Base-by-base conservation (phyloP, 2,797 vertebrate genomes). In the Rhyacichthys aspro region DNA sequence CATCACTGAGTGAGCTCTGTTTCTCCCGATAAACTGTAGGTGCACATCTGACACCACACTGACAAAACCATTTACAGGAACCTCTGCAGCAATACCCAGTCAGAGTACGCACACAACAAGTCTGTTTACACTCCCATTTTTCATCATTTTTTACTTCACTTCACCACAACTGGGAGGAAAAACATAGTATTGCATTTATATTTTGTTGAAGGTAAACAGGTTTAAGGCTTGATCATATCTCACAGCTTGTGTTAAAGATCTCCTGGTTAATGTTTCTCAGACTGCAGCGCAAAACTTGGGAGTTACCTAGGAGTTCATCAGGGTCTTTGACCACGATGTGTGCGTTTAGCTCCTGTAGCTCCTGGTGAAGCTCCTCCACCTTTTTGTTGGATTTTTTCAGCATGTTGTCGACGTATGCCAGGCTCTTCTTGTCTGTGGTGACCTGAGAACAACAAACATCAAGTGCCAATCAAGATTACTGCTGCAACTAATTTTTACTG, bases 361-460 rank as follows among this genome's bases (percentile, higher is more conserved):
- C 96, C 85, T 98, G 96, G 83, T 99, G 98, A 56, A 99, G 92
- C 75, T 98, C 96, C 89, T 98, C 96, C 32, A 99, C 92, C 81
- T 99, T 99, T 90, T 98, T 99, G 89, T 96, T 98, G 0, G 96
- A 98, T 79, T 98, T 98, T 90, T 99, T 99, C 85, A 99, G 92
- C 94, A 99, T 96, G 90, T 97, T 98, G 91, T 99, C 98, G 66
- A 99, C 97, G 54, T 98, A 98, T 5, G 97, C 96, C 91, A 99
- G 93, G 84, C 93, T 99, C 92, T 99, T 99, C 91, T 99, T 99
- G 90, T 99, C 97, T 1, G 97, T 99, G 79, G 97, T 99, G 64
- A 98, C 98, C 89, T 91, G 67, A 60, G 36, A 48, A 57, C n/a
- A 43, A 18, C 19, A 5, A 28, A 54, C 11, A 42, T 9, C 1